These are phyloP conservation scores for Microtus richardsoni DNA, from an alignment of 2,113 vertebrate genomes.

Conservation along the genomic window DNA sequence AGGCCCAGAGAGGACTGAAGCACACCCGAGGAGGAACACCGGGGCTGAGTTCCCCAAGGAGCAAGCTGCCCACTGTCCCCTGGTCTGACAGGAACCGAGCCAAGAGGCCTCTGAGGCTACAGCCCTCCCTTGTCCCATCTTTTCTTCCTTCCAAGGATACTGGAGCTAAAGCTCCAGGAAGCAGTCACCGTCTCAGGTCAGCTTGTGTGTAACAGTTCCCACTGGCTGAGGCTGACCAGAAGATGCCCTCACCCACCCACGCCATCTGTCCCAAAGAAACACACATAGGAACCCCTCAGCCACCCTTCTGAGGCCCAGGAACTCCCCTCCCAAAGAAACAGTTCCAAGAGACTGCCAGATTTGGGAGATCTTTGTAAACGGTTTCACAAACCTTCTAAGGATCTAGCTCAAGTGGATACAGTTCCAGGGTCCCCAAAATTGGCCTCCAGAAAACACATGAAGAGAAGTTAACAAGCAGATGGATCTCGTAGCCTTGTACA, in stretches of 20 bases:
- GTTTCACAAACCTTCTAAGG: neutral
- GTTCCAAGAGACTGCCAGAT: neutral
- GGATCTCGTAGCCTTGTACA: neutral
- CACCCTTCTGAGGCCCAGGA: neutral
- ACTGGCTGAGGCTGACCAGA: neutral
- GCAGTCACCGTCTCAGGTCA: neutral
- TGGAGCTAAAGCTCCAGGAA: neutral
- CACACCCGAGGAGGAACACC: neutral
- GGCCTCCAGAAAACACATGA: neutral
- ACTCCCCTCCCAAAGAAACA: neutral
- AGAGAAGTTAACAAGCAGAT: neutral
- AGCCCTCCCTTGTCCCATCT: neutral
- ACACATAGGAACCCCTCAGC: neutral
- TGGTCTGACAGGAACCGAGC: neutral
- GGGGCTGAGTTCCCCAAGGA: neutral
- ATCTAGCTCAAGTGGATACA: neutral
- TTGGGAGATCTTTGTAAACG: neutral
- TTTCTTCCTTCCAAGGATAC: neutral
- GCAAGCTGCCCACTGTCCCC: neutral
- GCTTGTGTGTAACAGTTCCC: neutral
- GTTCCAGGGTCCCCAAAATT: neutral
- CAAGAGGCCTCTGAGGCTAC: neutral
- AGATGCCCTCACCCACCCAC: neutral
- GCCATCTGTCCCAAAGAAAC: neutral
- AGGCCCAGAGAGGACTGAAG: neutral